Evolutionary conservation across 2,113 vertebrate genomes (phyloP).

Genomic region (Spermophilus dauricus): DNA sequence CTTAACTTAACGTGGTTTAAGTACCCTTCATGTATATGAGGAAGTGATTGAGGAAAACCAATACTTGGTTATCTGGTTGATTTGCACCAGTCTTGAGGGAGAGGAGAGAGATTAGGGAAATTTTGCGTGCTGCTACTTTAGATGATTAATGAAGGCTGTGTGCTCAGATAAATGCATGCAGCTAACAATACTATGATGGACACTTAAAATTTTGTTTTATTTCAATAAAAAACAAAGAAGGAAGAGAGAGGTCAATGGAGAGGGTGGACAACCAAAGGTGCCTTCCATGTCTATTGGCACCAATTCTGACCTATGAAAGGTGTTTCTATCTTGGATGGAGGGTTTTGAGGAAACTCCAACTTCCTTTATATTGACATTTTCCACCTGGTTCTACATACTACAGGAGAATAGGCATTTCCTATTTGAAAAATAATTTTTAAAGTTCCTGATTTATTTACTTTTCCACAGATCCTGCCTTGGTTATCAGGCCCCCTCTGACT

Average conservation of each 20-base stretch:
- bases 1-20: no score
- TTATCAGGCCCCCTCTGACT: background rate
- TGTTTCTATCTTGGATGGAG: background rate
- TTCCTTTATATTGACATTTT: background rate
- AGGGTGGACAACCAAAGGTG: background rate
- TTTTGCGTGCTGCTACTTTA: no score
- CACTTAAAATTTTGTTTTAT: background rate
- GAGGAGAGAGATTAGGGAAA: no score
- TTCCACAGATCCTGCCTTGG: background rate
- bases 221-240: background rate
- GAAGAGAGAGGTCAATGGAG: background rate
- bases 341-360: background rate
- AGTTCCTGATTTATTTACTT: background rate
- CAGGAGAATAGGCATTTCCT: background rate
- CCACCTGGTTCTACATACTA: background rate
- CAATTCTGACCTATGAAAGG: background rate
- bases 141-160: no score
- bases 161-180: no score
- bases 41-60: no score
- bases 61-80: no score
- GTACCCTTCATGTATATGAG: no score
- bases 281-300: background rate
- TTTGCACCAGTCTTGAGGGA: no score
- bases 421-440: background rate
- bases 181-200: background rate